Base-by-base conservation (phyloP, 2,888 invertebrate genomes). In the Acrobasis repandana region DNA sequence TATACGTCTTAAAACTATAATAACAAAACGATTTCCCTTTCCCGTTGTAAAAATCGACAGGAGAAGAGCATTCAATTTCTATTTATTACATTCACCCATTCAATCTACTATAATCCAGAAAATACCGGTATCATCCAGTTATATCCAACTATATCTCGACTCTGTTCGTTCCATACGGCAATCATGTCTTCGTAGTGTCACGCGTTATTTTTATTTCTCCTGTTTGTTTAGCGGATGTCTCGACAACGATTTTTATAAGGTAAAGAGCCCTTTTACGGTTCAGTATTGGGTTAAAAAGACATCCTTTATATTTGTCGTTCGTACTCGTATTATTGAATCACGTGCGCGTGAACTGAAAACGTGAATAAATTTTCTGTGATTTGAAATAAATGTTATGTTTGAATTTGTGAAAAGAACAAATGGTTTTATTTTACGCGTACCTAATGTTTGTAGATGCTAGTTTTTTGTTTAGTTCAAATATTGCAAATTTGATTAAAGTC, bases 161-260 rank as follows among this genome's bases (percentile, higher is more conserved):
- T 62, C 58, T 18, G 18, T 49, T 58, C 61, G 58, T 33, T 18
- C 33, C 54, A 52, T 11, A 18, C 49, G 57, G 61, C 61, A 62
- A 62, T 62, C 61, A 58, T 56, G 54, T 20, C 51, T 51, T 20
- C 38, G 52, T 54, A 43, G 52, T 47, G 61, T 52, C 58, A 48
- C 58, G 38, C 58, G 58, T 62, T 62, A 62, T 62, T 62, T 65
- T 65, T 63, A 61, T 62, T 60, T 62, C 52, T 47, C 46, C 47
- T 61, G 61, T 63, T 62, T 62, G 61, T 56, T 62, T 58, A 56
- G 56, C 34, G 58, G 49, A 16, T 46, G 60, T 60, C 60, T 60
- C 56, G 63, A 64, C 61, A 65, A 62, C 65, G 49, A 63, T 62
- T 62, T 62, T 62, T 61, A 62, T 63, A 57, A 61, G 62, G 62